These are phyloP conservation scores for Chrysotoxum bicinctum DNA, from an alignment of 2,888 invertebrate species.

Conservation along the genomic window DNA sequence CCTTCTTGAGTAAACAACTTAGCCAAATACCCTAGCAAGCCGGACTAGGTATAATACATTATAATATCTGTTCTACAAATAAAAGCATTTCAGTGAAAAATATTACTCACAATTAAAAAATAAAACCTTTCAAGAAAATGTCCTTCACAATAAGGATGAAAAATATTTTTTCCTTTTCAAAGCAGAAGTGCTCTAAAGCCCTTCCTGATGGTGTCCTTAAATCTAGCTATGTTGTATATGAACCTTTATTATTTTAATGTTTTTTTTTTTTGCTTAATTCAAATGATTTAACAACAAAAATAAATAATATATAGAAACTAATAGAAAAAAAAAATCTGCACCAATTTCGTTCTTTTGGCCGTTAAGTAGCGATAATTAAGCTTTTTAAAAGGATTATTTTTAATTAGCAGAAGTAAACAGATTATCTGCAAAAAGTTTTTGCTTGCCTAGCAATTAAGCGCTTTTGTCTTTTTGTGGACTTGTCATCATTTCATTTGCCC, in stretches of 20 bases:
- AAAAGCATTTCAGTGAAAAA: conserved; percentile 31
- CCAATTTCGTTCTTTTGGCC: conserved; percentile 41
- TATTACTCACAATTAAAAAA: conserved; percentile 54
- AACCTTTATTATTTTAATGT: neutral
- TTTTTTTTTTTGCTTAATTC: conserved; percentile 1
- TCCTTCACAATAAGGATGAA: conserved; percentile 36
- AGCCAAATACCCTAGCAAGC: no score
- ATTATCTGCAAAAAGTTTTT: conserved; percentile 50
- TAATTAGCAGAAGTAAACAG: conserved; percentile 62
- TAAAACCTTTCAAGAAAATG: conserved; percentile 35
- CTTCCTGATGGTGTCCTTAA: neutral
- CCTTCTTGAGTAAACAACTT: no score
- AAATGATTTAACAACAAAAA: conserved; percentile 27
- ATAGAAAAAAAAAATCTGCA: conserved; percentile 4
- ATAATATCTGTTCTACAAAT: conserved; percentile 21
- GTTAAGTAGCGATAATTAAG: conserved; percentile 60
- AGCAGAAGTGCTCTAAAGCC: conserved; percentile 34
- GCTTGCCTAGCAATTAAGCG: conserved; percentile 42
- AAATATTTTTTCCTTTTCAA: conserved; percentile 18
- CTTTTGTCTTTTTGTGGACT: conserved; percentile 40
- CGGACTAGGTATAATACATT: neutral
- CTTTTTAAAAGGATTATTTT: conserved; percentile 57
- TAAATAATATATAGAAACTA: neutral
- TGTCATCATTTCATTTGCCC: neutral
- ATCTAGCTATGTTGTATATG: neutral